phyloP scores from a whole-genome alignment of 2,888 invertebrate species.

The Coremacera marginata region DNA sequence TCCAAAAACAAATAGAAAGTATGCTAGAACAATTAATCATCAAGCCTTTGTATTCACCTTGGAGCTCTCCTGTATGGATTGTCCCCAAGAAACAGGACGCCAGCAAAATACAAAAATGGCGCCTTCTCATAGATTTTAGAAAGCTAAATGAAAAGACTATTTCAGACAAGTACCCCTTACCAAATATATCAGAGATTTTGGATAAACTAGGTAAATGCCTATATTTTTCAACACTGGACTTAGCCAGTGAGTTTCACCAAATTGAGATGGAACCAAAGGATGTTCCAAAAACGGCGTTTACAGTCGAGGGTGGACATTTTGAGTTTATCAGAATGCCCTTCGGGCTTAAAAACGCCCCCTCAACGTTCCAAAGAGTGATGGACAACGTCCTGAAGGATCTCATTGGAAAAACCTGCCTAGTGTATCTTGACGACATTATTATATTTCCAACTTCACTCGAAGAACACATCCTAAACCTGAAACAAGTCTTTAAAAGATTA shows the following conservation, averaged over 20 bases:
- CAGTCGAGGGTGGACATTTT: conserved; percentile 44
- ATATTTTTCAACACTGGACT: conserved; percentile 46
- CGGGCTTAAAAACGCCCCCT: conserved; percentile 38
- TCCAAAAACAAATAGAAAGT: too few species aligned
- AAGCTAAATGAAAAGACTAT: conserved; percentile 34
- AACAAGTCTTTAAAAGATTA: conserved; percentile 25
- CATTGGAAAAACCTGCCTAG: too few species aligned
- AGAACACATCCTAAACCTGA: conserved; percentile 33
- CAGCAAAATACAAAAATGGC: too few species aligned
- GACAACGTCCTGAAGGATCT: conserved; percentile 37
- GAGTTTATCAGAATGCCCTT: conserved; percentile 48
- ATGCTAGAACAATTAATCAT: too few species aligned
- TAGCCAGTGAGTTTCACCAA: conserved; percentile 59
- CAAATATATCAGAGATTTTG: conserved; percentile 31
- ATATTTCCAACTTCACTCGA: conserved; percentile 36
- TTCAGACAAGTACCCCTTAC: conserved; percentile 24
- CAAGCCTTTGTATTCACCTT: too few species aligned
- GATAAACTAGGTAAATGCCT: conserved; percentile 16
- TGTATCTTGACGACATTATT: conserved; percentile 36
- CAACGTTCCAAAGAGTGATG: conserved; percentile 39
- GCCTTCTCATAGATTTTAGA: conserved; percentile 35
- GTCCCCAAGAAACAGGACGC: too few species aligned
- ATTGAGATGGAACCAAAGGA: conserved; percentile 52
- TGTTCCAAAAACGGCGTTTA: conserved; percentile 47
- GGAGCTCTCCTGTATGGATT: too few species aligned